Evolutionary conservation across 2,113 vertebrate species (phyloP).

Genomic region (Austrofundulus limnaeus): DNA sequence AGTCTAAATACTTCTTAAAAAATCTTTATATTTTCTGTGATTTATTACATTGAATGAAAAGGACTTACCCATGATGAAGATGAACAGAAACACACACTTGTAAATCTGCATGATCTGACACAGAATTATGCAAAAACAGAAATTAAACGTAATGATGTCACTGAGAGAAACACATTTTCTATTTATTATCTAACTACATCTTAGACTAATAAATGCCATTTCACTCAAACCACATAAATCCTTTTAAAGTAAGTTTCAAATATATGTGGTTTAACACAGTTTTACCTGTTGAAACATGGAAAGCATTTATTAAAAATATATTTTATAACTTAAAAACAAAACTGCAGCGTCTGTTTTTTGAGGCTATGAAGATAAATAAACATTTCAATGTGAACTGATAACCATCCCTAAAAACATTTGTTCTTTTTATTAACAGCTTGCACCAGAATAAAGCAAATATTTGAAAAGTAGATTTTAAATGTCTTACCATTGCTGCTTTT

Average conservation of each 20-base stretch:
- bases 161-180: neutral
- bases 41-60: constrained; percentile 13
- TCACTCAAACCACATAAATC: too few species aligned
- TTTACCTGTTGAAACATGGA: neutral
- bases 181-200: neutral
- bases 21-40: neutral
- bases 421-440: too few species aligned
- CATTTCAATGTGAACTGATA: too few species aligned
- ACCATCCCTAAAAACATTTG: neutral
- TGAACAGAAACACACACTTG: constrained; percentile 25
- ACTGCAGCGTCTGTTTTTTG: too few species aligned
- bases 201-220: neutral
- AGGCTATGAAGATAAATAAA: too few species aligned
- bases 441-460: neutral
- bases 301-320: neutral
- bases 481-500: neutral
- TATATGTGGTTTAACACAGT: neutral
- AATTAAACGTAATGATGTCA: too few species aligned
- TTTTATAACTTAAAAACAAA: too few species aligned
- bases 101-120: constrained; percentile 30
- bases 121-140: too few species aligned
- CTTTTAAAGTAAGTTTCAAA: neutral
- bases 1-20: too few species aligned
- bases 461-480: neutral
- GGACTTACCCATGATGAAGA: constrained; percentile 44